Conservation (phyloP, 2,888 invertebrate species). For the Rhagonycha lutea region DNA sequence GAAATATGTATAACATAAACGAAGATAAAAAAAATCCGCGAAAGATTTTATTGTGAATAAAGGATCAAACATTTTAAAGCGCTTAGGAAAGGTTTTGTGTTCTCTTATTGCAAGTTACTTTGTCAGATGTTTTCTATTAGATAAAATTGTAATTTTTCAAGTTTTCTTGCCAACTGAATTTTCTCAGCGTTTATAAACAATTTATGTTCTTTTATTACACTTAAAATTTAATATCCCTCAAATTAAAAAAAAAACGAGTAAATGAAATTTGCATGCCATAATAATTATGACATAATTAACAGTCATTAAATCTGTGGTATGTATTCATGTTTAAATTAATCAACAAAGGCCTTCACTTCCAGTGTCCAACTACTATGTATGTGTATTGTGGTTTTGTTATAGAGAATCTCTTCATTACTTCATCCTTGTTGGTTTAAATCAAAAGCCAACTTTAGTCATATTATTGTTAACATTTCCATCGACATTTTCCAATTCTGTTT, state of each 20-base stretch:
- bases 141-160: neutral
- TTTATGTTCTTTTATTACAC: too few relatives aligned
- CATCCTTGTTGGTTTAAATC: neutral
- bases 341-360: neutral
- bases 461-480: neutral
- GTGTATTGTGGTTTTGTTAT: neutral
- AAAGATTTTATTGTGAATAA: neutral
- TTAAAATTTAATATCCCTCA: too few relatives aligned
- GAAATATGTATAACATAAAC: neutral
- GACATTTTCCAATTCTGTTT: too few relatives aligned
- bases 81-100: neutral
- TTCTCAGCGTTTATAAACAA: too few relatives aligned
- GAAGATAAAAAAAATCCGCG: neutral
- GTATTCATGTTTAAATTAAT: neutral
- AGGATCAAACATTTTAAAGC: neutral
- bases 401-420: neutral
- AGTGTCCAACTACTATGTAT: neutral
- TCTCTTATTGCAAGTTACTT: neutral
- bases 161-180: too few relatives aligned
- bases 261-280: neutral
- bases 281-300: neutral
- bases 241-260: neutral
- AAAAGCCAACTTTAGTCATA: neutral
- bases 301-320: neutral
- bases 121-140: neutral